A percentile compares a stretch with the other conserved stretches of the same genome.
These are phyloP conservation scores for Hetaerina titia DNA, from an alignment of 2,888 invertebrate genomes.

Conservation along the genomic window DNA sequence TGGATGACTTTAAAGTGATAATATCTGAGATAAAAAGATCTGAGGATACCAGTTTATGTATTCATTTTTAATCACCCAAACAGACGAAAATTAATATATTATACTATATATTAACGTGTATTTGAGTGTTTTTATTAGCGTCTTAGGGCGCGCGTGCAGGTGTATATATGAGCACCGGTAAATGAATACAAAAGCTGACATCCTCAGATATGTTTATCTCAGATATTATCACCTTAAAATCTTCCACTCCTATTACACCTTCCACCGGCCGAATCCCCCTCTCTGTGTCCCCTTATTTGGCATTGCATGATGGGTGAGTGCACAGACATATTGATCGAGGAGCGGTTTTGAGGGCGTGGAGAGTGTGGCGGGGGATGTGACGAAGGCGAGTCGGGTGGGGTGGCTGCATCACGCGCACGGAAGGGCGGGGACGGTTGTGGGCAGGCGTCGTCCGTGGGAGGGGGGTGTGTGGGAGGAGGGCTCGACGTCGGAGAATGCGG, in stretches of 20 bases:
- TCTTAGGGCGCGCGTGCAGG: no score
- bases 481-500: not conserved
- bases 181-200: not conserved
- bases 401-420: not conserved
- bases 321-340: constrained; percentile 48
- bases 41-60: not conserved
- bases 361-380: not conserved
- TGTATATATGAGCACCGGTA: no score
- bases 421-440: not conserved
- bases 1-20: not conserved
- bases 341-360: constrained; percentile 2
- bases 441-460: not conserved
- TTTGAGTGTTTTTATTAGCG: no score
- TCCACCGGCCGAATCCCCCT: not conserved
- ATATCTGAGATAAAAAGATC: not conserved
- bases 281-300: not conserved
- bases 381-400: not conserved
- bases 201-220: not conserved
- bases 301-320: constrained; percentile 11
- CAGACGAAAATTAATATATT: no score
- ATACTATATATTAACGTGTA: no score
- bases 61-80: no score
- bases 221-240: not conserved
- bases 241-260: not conserved
- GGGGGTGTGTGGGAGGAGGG: not conserved